phyloP scores from a whole-genome alignment of 2,797 vertebrate genomes.

The Diceros bicornis region DNA sequence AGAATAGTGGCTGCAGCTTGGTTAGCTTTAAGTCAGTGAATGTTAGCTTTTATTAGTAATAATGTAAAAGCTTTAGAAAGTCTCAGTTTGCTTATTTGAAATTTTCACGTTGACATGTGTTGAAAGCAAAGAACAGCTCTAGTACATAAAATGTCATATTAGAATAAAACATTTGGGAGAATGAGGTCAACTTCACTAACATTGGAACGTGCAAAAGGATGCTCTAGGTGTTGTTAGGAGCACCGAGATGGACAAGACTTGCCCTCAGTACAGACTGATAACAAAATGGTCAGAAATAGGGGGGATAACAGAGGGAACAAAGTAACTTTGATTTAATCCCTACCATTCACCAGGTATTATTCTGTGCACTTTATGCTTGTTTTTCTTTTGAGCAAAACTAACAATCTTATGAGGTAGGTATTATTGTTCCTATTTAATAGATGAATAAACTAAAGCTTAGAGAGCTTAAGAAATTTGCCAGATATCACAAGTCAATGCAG shows the following conservation, averaged over 20 bases:
- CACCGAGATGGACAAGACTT: background rate
- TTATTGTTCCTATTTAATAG: constrained; percentile 20
- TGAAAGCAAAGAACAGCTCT: constrained; percentile 34
- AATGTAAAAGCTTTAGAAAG: constrained; percentile 13
- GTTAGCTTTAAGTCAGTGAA: constrained; percentile 30
- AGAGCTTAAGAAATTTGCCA: constrained; percentile 41
- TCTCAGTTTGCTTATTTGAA: constrained; percentile 52
- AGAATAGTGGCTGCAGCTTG: background rate
- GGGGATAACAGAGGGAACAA: background rate
- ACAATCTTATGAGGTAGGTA: background rate
- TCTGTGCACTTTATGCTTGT: background rate
- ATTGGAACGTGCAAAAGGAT: background rate
- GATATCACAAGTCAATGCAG: background rate
- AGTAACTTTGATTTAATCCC: background rate
- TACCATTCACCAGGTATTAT: background rate
- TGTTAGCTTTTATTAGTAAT: constrained; percentile 59
- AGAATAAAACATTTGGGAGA: background rate
- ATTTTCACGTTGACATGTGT: constrained; percentile 3
- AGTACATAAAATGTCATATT: constrained; percentile 17
- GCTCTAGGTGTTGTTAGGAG: background rate
- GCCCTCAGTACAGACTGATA: background rate
- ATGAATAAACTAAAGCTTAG: constrained; percentile 41
- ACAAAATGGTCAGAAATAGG: background rate
- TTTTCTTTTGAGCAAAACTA: constrained; percentile 42
- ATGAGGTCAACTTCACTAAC: background rate